A percentile compares a stretch with the other conserved stretches of the same genome.
Conservation (phyloP, 2,888 invertebrate genomes). For the Philaethria dido region DNA sequence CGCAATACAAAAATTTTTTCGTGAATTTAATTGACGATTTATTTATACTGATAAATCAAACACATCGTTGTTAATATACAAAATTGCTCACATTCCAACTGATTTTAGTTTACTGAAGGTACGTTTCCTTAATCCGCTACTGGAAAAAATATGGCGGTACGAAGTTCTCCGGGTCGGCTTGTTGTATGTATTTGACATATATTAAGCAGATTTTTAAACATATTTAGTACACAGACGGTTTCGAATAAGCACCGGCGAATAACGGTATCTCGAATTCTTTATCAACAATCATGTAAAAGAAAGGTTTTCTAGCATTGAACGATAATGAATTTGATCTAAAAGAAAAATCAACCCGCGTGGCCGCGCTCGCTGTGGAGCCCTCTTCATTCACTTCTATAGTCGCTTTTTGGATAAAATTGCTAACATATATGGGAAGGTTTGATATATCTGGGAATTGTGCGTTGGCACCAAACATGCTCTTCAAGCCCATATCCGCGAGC, state of each 20-base stretch:
- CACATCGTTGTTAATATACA: no score
- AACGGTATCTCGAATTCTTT: conserved; percentile 58
- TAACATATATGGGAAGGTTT: conserved; percentile 55
- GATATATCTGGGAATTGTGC: conserved; percentile 64
- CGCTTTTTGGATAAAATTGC: conserved; percentile 71
- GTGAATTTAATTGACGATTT: no score
- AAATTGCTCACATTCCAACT: no score
- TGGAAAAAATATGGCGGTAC: no score
- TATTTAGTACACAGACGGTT: conserved; percentile 60
- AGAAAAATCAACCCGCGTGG: conserved; percentile 51
- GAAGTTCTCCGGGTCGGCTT: no score
- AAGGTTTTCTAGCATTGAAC: conserved; percentile 67
- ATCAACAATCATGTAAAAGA: conserved; percentile 73
- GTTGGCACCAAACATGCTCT: conserved; percentile 54
- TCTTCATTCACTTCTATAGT: conserved; percentile 70
- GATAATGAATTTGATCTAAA: conserved; percentile 51
- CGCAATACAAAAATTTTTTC: no score
- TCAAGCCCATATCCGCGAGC: conserved; percentile 69
- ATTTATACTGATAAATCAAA: no score
- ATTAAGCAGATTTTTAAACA: no score
- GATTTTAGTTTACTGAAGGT: no score
- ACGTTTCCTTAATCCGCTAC: no score
- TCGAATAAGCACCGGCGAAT: conserved; percentile 71
- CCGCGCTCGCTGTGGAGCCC: conserved; percentile 63
- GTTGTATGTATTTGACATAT: no score